phyloP scores from a whole-genome alignment of 2,797 vertebrate genomes.

The Peromyscus aztecus region DNA sequence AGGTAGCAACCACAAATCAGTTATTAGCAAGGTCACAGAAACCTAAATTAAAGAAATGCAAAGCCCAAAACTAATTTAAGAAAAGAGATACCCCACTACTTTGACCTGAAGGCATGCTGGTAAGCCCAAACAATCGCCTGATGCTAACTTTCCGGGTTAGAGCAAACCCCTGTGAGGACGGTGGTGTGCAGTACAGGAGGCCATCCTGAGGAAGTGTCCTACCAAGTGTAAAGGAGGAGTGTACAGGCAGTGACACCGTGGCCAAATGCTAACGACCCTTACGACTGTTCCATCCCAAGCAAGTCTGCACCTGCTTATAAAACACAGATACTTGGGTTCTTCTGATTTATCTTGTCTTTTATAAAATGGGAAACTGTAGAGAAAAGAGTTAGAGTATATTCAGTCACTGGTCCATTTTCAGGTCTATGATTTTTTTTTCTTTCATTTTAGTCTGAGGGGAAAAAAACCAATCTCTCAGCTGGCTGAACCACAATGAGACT shows the following conservation, averaged over 20 bases:
- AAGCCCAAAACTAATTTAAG: neutral
- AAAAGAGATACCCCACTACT: neutral
- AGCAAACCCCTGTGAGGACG: constrained; percentile 1
- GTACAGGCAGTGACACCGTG: neutral
- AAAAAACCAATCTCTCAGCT: constrained; percentile 48
- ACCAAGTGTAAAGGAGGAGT: constrained; percentile 49
- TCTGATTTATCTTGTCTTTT: neutral
- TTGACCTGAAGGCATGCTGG: neutral
- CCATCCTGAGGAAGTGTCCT: constrained; percentile 2
- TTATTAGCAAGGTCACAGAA: neutral
- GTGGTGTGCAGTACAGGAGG: neutral
- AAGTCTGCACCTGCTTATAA: constrained; percentile 27
- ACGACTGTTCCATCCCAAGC: neutral
- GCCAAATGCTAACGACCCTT: neutral
- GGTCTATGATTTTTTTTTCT: constrained; percentile 34
- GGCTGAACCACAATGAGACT: constrained; percentile 46
- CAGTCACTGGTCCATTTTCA: constrained; percentile 48
- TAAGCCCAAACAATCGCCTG: neutral
- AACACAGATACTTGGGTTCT: neutral
- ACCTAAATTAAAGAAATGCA: neutral
- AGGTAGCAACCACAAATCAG: constrained; percentile 7
- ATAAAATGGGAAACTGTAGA: constrained; percentile 22
- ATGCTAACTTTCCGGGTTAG: constrained; percentile 47
- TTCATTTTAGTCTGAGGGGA: constrained; percentile 38
- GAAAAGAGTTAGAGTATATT: neutral